phyloP scores from a whole-genome alignment of 2,113 vertebrate species.

The Crotalus helleri region DNA sequence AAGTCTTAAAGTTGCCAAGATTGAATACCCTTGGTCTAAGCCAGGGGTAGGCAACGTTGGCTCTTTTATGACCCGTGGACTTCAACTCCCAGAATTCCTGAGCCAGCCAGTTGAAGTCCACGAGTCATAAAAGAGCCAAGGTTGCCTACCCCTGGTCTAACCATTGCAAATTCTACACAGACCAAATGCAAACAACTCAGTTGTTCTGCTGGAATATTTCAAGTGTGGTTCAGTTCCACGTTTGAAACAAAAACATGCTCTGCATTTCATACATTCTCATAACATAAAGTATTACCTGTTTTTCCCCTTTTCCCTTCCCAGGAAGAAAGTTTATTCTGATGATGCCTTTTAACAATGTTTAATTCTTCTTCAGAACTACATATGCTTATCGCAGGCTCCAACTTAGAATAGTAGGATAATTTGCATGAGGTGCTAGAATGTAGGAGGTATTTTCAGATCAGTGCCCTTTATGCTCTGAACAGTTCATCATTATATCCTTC shows the following conservation, averaged over 20 bases:
- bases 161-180: neutral
- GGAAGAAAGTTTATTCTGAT: neutral
- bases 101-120: too few species aligned
- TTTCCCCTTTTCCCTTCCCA: neutral
- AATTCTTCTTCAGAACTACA: neutral
- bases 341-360: neutral
- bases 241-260: neutral
- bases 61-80: too few species aligned
- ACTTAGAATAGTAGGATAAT: neutral
- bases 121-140: too few species aligned
- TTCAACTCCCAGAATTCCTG: too few species aligned
- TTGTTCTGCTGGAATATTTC: neutral
- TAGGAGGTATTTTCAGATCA: neutral
- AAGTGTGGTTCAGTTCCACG: neutral
- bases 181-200: neutral
- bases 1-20: too few species aligned
- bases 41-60: too few species aligned
- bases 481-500: neutral
- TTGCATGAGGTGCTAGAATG: neutral
- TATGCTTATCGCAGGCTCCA: neutral
- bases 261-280: neutral
- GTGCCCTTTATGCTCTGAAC: neutral
- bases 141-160: neutral
- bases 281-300: neutral
- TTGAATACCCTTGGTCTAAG: too few species aligned